Base-by-base conservation (phyloP, 2,113 vertebrate genomes). In the Ammodytes dubius region DNA sequence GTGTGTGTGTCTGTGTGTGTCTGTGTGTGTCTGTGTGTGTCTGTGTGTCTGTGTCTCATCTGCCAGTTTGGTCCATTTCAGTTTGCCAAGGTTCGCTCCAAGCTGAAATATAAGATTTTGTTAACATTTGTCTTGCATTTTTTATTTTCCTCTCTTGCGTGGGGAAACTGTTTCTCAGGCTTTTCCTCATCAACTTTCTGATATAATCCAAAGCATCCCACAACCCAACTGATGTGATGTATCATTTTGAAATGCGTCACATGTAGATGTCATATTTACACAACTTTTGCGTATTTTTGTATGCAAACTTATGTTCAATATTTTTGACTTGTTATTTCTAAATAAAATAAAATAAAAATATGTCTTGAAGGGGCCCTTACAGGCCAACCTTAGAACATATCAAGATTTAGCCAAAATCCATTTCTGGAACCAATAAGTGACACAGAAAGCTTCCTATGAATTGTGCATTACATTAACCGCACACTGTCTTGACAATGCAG, bases 91-190 rank as follows among this genome's bases (percentile, higher is more conserved):
- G 42, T 78, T 60, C 6, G 2, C 59, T 80, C 65, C 11, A 39
- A 67, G 50, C 40, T 56, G 73, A 75, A 89, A 85, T 70, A 43
- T 67, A 83, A 82, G 40, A 69, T 70, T 46, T 47, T 67, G 53
- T 78, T 59, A 75, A 78, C 19, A 70, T 79, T 81, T 79, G 71
- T 61, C 61, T 70, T 58, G 10, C 27, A 54, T 78, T 56, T 67
- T 17, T 13, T 2, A 15, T n/a, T 70, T 45, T 27, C 19, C 27
- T 53, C 10, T 45, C 5, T 39, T 53, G 45, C 66, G 35, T 14
- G 43, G 5, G 39, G 15, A 6, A 2, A 54, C 9, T 8, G 0
- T 45, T 81, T 56, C 53, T 69, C 17, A 59, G 54, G 6, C 19
- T 65, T 15, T 45, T 69, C 17, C 13, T 59, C 14, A 37, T 17